Evolutionary conservation across 2,797 vertebrate genomes (phyloP).

Genomic region (Rhodeus uyekii): DNA sequence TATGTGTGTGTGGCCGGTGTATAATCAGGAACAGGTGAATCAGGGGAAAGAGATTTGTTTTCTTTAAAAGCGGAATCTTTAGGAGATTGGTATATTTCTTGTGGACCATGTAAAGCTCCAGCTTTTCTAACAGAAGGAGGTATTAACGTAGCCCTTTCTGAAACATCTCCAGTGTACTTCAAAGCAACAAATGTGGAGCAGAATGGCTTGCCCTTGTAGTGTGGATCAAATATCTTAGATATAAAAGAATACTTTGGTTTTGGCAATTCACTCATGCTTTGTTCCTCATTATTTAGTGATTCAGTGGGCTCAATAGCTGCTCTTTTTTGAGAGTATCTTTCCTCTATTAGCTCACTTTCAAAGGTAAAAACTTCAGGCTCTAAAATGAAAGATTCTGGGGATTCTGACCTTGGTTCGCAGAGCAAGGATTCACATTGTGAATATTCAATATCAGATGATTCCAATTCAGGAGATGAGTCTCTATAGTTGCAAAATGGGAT

Average conservation of each 20-base stretch:
- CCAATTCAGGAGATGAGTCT: conserved; percentile 46
- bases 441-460: conserved; percentile 53
- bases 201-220: conserved; percentile 67
- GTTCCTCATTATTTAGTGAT: neutral
- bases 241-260: conserved; percentile 54
- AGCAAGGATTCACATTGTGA: conserved; percentile 20
- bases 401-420: conserved; percentile 51
- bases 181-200: conserved; percentile 58
- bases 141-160: conserved; percentile 17
- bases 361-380: neutral
- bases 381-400: conserved; percentile 53
- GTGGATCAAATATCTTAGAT: conserved; percentile 68
- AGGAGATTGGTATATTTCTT: neutral
- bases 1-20: too few species aligned
- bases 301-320: conserved; percentile 2
- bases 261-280: conserved; percentile 15
- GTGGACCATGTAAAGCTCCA: neutral
- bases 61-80: neutral
- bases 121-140: neutral
- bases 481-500: neutral
- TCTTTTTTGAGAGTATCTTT: neutral
- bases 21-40: conserved; percentile 48
- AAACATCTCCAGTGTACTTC: conserved; percentile 52
- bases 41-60: neutral
- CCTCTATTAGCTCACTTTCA: neutral